Conservation (phyloP, 2,113 vertebrate species). For the Urocynchramus pylzowi region DNA sequence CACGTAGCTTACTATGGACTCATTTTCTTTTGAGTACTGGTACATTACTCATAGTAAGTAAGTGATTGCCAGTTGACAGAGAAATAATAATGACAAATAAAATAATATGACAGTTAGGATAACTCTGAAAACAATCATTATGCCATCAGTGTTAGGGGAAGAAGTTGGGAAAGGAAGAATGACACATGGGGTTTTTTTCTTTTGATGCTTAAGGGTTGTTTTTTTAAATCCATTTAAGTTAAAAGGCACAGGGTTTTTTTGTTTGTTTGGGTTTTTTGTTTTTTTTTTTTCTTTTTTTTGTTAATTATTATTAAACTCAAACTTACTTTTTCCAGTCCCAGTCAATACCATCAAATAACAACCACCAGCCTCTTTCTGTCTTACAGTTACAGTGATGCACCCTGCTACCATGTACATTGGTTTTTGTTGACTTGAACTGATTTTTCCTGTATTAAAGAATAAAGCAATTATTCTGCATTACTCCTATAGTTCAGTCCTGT, state of each 20-base stretch:
- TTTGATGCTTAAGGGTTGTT: not conserved
- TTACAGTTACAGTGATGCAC: not conserved
- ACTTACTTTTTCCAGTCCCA: not conserved
- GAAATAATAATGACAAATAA: not conserved
- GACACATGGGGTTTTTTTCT: not conserved
- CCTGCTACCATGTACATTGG: not conserved
- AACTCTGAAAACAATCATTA: conserved; percentile 57
- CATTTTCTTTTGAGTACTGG: not conserved
- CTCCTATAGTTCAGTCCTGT: not conserved
- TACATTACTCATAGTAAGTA: conserved; percentile 13
- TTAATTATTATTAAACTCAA: not conserved
- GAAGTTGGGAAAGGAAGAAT: not conserved
- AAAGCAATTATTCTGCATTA: not conserved
- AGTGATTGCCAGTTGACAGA: conserved; percentile 27
- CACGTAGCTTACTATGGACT: not conserved
- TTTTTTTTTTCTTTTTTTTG: not conserved
- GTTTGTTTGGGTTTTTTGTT: too few relatives aligned
- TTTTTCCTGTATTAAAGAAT: not conserved
- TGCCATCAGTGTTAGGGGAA: not conserved
- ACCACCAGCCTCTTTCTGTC: not conserved
- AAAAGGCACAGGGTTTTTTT: not conserved
- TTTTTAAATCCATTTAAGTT: not conserved
- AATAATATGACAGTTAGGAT: conserved; percentile 14
- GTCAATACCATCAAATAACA: not conserved
- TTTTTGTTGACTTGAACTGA: not conserved